phyloP scores from a whole-genome alignment of 2,797 vertebrate species.

The Enteromius unitaeniatus region DNA sequence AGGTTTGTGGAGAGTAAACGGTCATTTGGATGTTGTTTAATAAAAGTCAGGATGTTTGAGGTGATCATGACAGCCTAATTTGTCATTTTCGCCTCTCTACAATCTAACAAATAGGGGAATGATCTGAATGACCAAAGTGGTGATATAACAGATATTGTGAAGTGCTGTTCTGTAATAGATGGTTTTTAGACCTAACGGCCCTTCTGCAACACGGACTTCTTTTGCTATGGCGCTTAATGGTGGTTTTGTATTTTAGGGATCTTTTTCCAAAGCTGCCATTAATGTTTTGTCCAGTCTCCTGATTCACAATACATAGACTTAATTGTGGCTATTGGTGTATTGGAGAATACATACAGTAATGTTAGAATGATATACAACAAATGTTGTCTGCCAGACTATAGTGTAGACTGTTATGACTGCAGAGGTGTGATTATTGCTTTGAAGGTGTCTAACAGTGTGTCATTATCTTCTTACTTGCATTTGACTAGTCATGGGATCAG shows the following conservation, averaged over 20 bases:
- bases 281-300: background rate
- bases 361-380: background rate
- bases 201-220: background rate
- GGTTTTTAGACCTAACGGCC: background rate
- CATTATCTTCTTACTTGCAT: background rate
- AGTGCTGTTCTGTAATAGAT: conserved; percentile 28
- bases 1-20: background rate
- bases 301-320: background rate
- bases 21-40: background rate
- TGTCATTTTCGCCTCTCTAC: background rate
- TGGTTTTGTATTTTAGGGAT: background rate
- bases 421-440: conserved; percentile 48
- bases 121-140: background rate
- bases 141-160: conserved; percentile 32
- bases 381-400: conserved; percentile 12
- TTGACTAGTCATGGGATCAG: background rate
- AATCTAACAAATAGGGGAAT: conserved; percentile 1
- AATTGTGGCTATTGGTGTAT: conserved; percentile 14
- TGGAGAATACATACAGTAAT: background rate
- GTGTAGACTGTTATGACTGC: conserved; percentile 35
- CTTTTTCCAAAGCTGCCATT: conserved; percentile 25
- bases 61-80: background rate
- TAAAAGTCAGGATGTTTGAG: background rate
- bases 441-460: background rate
- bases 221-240: background rate